These are phyloP conservation scores for Fistularia commersonii DNA, from an alignment of 2,797 vertebrate species.

Conservation along the genomic window DNA sequence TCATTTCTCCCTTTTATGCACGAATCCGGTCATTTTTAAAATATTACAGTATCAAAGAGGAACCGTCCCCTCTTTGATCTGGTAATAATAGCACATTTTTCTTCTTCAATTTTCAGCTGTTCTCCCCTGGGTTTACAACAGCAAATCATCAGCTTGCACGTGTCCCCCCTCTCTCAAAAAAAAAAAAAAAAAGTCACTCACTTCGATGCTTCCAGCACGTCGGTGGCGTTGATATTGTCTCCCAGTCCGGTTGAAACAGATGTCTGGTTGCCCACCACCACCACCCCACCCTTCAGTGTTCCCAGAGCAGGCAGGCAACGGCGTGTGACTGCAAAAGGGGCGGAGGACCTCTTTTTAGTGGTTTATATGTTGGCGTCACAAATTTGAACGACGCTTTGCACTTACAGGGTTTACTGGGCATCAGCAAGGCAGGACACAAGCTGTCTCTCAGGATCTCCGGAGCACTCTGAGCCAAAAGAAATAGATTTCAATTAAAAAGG, in stretches of 20 bases:
- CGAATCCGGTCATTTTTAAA: no score
- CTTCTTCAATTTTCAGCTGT: no score
- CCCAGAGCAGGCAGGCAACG: conserved; percentile 86
- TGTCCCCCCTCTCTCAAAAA: no score
- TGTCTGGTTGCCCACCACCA: conserved; percentile 86
- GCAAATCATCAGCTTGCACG: no score
- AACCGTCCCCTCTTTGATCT: no score
- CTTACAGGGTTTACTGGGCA: conserved; percentile 87
- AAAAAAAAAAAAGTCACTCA: conserved; percentile 56
- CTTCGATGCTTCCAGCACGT: conserved; percentile 90
- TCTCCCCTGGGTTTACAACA: no score
- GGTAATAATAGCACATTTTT: no score
- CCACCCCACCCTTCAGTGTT: conserved; percentile 73
- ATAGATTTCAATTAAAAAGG: conserved; percentile 1
- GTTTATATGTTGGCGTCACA: neutral
- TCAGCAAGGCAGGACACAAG: conserved; percentile 84
- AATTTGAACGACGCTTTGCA: conserved; percentile 14
- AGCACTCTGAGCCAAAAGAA: conserved; percentile 57
- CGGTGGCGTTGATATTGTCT: conserved; percentile 73
- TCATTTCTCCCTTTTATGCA: no score
- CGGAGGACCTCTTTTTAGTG: neutral
- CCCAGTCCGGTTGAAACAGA: conserved; percentile 61
- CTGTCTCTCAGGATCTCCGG: conserved; percentile 73
- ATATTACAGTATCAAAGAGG: no score
- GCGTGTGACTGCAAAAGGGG: conserved; percentile 77